phyloP scores from a whole-genome alignment of 2,888 invertebrate species.

The Nephrocerus scutellatus region DNA sequence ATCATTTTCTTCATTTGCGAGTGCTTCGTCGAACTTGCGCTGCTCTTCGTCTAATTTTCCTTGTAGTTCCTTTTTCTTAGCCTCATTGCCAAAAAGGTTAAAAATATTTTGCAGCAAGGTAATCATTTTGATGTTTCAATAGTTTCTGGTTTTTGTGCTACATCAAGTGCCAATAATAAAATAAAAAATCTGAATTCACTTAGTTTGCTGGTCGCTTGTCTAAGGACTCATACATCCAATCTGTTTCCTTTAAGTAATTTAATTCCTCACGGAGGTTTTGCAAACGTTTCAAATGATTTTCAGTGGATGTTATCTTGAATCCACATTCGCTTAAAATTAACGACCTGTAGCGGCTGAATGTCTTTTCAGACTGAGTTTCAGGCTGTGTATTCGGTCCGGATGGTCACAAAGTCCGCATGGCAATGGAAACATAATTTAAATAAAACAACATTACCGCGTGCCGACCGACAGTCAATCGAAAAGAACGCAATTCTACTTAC shows the following conservation, averaged over 20 bases:
- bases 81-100: conserved; percentile 41
- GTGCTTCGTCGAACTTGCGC: conserved; percentile 13
- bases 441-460: too few relatives aligned
- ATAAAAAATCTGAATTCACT: not conserved
- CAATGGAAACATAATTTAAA: too few relatives aligned
- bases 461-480: too few relatives aligned
- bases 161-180: not conserved
- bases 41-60: conserved; percentile 48
- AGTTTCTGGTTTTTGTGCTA: conserved; percentile 16
- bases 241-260: conserved; percentile 69
- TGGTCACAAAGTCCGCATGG: too few relatives aligned
- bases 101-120: conserved; percentile 48
- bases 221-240: conserved; percentile 70
- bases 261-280: conserved; percentile 66
- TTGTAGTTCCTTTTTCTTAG: conserved; percentile 32
- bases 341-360: conserved; percentile 33
- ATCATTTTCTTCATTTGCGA: conserved; percentile 5
- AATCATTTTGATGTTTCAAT: conserved; percentile 43
- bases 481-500: too few relatives aligned
- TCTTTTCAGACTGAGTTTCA: conserved; percentile 32
- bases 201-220: conserved; percentile 50
- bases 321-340: conserved; percentile 34
- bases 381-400: too few relatives aligned
- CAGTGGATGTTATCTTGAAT: conserved; percentile 53
- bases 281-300: conserved; percentile 64